These are phyloP conservation scores for Cephalopachus bancanus DNA, from an alignment of 2,797 vertebrate species.

Conservation along the genomic window DNA sequence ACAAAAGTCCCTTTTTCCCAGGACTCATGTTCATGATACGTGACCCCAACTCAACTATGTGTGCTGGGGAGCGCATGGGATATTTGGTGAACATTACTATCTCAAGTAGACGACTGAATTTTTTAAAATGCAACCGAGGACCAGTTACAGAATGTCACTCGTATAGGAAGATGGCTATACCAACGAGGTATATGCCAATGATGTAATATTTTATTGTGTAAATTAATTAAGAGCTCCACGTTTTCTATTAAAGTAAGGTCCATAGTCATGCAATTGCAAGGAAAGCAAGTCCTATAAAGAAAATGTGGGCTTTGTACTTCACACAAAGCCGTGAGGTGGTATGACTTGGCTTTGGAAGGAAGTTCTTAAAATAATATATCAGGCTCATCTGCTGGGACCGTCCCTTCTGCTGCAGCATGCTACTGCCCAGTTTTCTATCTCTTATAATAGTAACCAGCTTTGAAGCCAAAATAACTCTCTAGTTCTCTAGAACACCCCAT, in stretches of 20 bases:
- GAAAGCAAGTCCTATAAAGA: background rate
- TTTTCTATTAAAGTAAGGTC: slow-evolving; percentile 25
- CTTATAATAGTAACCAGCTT: slow-evolving; percentile 81
- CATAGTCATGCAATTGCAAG: slow-evolving; percentile 2
- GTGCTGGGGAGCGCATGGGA: background rate
- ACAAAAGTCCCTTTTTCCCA: background rate
- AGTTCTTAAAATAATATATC: slow-evolving; percentile 74
- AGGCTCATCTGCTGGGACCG: slow-evolving; percentile 63
- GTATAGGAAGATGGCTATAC: background rate
- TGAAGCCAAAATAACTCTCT: slow-evolving; percentile 76
- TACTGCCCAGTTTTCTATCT: slow-evolving; percentile 71
- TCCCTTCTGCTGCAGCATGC: slow-evolving; percentile 71
- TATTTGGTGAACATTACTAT: background rate
- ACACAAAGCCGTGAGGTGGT: slow-evolving; percentile 23
- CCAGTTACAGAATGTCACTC: background rate
- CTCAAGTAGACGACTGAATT: background rate
- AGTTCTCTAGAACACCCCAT: slow-evolving; percentile 76
- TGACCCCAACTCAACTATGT: background rate
- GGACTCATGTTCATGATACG: background rate
- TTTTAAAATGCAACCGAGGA: background rate
- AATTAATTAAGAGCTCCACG: background rate
- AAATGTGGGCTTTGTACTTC: slow-evolving; percentile 41
- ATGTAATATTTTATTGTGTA: background rate
- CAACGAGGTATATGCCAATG: background rate
- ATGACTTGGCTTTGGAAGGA: slow-evolving; percentile 60